Conservation (phyloP, 92 coral and sea anemone species). For the Siderastrea radians region DNA sequence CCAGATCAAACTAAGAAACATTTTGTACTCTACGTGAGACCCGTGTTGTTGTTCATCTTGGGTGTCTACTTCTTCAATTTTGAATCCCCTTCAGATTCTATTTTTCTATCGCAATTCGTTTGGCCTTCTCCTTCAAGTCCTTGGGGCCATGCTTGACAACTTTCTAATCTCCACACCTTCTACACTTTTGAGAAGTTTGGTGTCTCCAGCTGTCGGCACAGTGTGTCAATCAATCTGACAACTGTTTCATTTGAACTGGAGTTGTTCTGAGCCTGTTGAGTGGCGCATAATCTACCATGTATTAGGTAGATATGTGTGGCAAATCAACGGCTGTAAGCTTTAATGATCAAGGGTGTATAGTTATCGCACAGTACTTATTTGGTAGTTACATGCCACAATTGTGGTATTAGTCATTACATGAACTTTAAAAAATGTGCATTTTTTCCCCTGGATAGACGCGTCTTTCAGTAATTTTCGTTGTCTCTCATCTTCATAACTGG, state of each 20-base stretch:
- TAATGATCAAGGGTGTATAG: neutral
- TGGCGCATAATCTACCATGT: conserved; percentile 73
- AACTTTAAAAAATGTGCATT: neutral
- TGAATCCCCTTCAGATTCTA: too few species aligned
- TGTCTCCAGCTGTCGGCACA: conserved; percentile 99
- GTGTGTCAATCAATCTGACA: conserved; percentile 42
- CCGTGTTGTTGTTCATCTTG: too few species aligned
- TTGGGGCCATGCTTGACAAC: neutral
- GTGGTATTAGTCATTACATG: neutral
- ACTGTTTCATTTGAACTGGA: conserved; percentile 93
- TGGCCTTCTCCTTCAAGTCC: too few species aligned
- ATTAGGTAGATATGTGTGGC: conserved; percentile 75
- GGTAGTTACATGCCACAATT: neutral
- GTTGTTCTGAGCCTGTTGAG: conserved; percentile 79
- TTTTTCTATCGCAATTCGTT: too few species aligned
- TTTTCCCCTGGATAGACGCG: neutral
- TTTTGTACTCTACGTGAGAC: too few species aligned
- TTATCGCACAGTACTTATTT: conserved; percentile 17
- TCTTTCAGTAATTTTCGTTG: neutral
- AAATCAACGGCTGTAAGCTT: conserved; percentile 59
- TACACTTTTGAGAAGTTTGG: neutral
- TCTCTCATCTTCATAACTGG: neutral
- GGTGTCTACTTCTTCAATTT: too few species aligned
- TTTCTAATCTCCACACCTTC: neutral
- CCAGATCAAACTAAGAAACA: too few species aligned